Evolutionary conservation across 1,140 invertebrate genomes (phyloP).

Genomic region (Cyclargus thomasi): DNA sequence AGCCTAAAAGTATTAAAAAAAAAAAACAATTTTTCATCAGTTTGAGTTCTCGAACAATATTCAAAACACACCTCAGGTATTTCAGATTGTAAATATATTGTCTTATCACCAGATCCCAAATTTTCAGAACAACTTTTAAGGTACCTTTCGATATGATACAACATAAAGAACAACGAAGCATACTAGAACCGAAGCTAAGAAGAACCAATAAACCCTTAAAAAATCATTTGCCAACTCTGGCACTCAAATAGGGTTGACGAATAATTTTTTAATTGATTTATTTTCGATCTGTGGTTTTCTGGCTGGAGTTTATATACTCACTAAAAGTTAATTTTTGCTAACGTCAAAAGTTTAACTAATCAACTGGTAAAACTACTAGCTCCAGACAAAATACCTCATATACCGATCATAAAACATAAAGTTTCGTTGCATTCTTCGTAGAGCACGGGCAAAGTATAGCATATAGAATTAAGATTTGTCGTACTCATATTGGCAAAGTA

Average conservation of each 20-base stretch:
- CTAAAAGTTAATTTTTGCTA: too few relatives aligned
- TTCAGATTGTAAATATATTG: constrained; percentile 55
- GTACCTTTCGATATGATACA: constrained; percentile 56
- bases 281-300: too few relatives aligned
- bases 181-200: neutral
- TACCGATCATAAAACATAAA: too few relatives aligned
- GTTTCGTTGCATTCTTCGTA: constrained; percentile 11
- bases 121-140: constrained; percentile 28
- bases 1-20: neutral
- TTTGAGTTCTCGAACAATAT: constrained; percentile 16
- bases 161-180: neutral
- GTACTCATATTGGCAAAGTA: constrained; percentile 32
- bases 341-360: too few relatives aligned
- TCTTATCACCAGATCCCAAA: constrained; percentile 47
- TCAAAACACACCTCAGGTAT: constrained; percentile 48
- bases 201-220: constrained; percentile 28
- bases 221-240: neutral
- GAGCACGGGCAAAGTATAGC: constrained; percentile 11
- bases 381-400: too few relatives aligned
- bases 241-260: too few relatives aligned
- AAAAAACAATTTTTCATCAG: neutral
- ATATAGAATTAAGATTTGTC: constrained; percentile 28
- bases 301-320: too few relatives aligned
- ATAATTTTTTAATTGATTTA: too few relatives aligned
- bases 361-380: too few relatives aligned